Base-by-base conservation (phyloP, 2,888 invertebrate genomes). In the Hemaris fuciformis region DNA sequence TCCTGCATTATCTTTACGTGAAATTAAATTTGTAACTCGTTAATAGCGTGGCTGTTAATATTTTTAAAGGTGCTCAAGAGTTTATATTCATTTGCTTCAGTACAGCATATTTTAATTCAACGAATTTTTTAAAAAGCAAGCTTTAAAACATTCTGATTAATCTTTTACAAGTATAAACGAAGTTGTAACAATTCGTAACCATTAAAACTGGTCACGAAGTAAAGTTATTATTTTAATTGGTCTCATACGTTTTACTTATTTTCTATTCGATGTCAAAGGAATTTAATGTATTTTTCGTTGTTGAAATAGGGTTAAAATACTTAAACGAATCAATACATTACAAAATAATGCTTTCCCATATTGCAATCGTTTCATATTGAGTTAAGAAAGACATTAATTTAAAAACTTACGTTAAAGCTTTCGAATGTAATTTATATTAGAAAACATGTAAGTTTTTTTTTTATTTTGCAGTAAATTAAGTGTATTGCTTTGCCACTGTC, bases 401-500 rank as follows among this genome's bases (percentile, higher is more conserved):
- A n/a, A n/a, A n/a, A n/a, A n/a, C n/a, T n/a, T n/a, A n/a, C n/a
- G n/a, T n/a, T n/a, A n/a, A n/a, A n/a, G n/a, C n/a, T n/a, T n/a
- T n/a, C n/a, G n/a, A n/a, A n/a, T n/a, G n/a, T n/a, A n/a, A n/a
- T n/a, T n/a, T n/a, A n/a, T n/a, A n/a, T n/a, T n/a, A n/a, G n/a
- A n/a, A n/a, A n/a, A n/a, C n/a, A n/a, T n/a, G n/a, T n/a, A n/a
- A n/a, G n/a, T n/a, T n/a, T n/a, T n/a, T n/a, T n/a, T n/a, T n/a
- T n/a, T 15, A 66, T 41, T 27, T 64, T 65, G 66, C 62, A 62
- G 62, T 62, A 62, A 68, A 66, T 66, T 58, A 67, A 67, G 45
- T 64, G 57, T 64, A 67, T 66, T 68, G 62, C 64, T 68, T 69
- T 65, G 71, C 61, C 73, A 74, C 64, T 71, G 72, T 75, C 76